Evolutionary conservation across 2,113 vertebrate species (phyloP).

Genomic region (Parus major): DNA sequence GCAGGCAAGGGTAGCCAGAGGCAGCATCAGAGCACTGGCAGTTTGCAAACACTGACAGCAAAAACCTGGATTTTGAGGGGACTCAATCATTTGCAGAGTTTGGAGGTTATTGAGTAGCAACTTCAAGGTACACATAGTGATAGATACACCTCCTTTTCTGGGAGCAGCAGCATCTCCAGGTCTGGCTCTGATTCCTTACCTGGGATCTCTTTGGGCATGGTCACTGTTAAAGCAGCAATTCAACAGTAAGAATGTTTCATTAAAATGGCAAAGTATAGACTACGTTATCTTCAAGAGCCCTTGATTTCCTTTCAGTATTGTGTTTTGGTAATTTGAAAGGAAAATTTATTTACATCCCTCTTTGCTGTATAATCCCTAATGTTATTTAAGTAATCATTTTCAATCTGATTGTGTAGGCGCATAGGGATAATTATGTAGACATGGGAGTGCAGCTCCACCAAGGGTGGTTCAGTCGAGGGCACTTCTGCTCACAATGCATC

Average conservation of each 20-base stretch:
- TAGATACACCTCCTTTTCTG: neutral
- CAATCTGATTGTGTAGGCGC: neutral
- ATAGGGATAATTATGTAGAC: neutral
- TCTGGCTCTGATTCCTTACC: neutral
- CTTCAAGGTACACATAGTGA: neutral
- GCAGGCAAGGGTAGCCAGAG: neutral
- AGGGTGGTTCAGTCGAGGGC: neutral
- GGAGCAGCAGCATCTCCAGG: neutral
- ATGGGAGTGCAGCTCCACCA: neutral
- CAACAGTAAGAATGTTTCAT: neutral
- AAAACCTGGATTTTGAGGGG: neutral
- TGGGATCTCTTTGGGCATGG: neutral
- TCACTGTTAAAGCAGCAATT: neutral
- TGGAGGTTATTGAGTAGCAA: neutral
- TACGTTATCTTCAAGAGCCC: neutral
- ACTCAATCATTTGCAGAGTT: neutral
- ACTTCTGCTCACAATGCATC: neutral
- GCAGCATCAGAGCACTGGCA: neutral
- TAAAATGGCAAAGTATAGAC: conserved; percentile 3
- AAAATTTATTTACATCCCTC: neutral
- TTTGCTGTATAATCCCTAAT: neutral
- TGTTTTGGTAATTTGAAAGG: neutral
- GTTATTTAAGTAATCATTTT: neutral
- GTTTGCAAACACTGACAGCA: neutral
- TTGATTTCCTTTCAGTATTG: conserved; percentile 3